Evolutionary conservation across 1,140 invertebrate genomes (phyloP), one percentile per base, ranked within the genome.

Genomic region (Pogonognathellus flavescens): DNA sequence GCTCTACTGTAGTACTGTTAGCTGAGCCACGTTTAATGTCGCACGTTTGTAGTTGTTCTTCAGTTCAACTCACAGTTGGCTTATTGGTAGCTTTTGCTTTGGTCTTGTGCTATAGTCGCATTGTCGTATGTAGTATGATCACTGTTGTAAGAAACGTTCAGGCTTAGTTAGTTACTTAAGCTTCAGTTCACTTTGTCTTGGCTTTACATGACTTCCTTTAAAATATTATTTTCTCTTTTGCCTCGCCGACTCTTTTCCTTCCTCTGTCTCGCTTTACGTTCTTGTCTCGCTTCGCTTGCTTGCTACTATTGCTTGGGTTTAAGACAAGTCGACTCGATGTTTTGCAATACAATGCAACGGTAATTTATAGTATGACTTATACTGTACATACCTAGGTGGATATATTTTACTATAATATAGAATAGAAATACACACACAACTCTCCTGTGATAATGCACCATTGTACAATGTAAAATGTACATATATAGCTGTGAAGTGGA

Each of bases 161-260:
- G 20, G 22, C 62, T 66, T 66, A 66, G 25, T 62, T 57, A 57
- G 41, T 76, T 76, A 76, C 70, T 76, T 76, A 76, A 76, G 31
- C 70, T n/a, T 49, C 14, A 50, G 70, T 76, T 76, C 70, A 76
- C 70, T 76, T 76, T 76, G 70, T 76, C 70, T 76, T 76, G 70
- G 41, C 70, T 76, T 76, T 76, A 76, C 70, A 76, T 76, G 70
- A 76, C 70, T 76, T 76, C 70, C 70, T 76, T 50, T 76, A 76
- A 76, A 76, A 76, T 76, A 31, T 76, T 76, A 76, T 76, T 76
- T 76, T 76, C 70, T 76, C 70, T 76, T 76, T 76, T 76, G 70
- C 70, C 70, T 50, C 70, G 70, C 70, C 70, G 70, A 76, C 70
- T 76, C 70, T 76, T 76, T 76, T 76, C 70, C 70, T 76, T 76